These are phyloP conservation scores for Synanthedon andrenaeformis DNA, from an alignment of 2,888 invertebrate genomes.

Conservation along the genomic window DNA sequence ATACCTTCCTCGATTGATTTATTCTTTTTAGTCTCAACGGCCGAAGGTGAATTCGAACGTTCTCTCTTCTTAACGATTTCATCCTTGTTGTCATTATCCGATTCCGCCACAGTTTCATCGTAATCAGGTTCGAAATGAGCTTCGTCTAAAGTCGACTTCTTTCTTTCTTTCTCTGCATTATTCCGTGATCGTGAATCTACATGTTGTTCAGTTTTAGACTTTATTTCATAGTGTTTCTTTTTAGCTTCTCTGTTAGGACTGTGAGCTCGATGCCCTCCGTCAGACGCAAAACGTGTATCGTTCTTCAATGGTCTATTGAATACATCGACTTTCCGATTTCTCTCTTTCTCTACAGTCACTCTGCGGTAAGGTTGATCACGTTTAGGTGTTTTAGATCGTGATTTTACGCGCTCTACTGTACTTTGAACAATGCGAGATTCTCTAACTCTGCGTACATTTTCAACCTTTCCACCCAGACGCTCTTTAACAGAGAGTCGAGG, in stretches of 20 bases:
- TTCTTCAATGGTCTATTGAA: slow-evolving; percentile 25
- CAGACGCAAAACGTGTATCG: slow-evolving; percentile 33
- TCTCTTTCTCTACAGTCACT: slow-evolving; percentile 60
- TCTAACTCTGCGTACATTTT: slow-evolving; percentile 64
- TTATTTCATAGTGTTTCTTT: slow-evolving; percentile 32
- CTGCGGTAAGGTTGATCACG: slow-evolving; percentile 57
- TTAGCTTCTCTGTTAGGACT: slow-evolving; percentile 27
- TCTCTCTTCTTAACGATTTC: slow-evolving; percentile 53
- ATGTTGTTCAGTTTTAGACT: slow-evolving; percentile 27
- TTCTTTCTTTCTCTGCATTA: slow-evolving; percentile 60
- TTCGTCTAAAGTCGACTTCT: slow-evolving; percentile 78
- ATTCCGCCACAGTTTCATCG: slow-evolving; percentile 68
- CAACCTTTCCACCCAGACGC: slow-evolving; percentile 81
- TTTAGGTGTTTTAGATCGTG: slow-evolving; percentile 64
- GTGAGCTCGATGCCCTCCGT: slow-evolving; percentile 27
- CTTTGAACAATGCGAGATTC: slow-evolving; percentile 69
- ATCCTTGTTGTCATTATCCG: slow-evolving; percentile 74
- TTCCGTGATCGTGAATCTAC: slow-evolving; percentile 16
- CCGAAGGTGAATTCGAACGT: slow-evolving; percentile 35
- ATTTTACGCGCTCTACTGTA: slow-evolving; percentile 67
- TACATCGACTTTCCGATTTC: slow-evolving; percentile 45
- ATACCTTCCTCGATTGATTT: slow-evolving; percentile 55
- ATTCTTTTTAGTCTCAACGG: slow-evolving; percentile 37
- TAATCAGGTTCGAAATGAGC: slow-evolving; percentile 82
- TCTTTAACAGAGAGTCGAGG: slow-evolving; percentile 82